Evolutionary conservation across 1,140 invertebrate species (phyloP), one percentile per base, ranked within the genome.

Genomic region (Hycleus cichorii): DNA sequence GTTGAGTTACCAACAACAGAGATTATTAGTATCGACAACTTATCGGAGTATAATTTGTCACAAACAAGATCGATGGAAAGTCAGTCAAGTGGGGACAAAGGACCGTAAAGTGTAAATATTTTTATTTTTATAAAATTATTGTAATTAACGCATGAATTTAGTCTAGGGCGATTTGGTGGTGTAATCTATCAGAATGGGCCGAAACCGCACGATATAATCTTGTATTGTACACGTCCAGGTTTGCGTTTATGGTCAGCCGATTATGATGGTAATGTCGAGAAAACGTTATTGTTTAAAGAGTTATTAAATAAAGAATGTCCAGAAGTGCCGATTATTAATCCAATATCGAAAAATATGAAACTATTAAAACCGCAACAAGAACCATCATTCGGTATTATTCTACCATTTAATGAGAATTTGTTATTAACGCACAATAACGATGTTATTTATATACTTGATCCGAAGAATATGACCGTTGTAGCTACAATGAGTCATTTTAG

Each of bases 241-340:
- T 74, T 89, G 45, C 76, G 91, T 43, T 76, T 94, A 52, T 95
- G 92, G 92, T 78, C 88, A 59, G 84, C 90, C 8, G 84, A 89
- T 74, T 75, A 79, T 51, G 69, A 76, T 57, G 91, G 91, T 5
- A 80, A 80, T 66, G 91, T 95, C n/a, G 71, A 81, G n/a, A 86
- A 90, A 76, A 94, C 91, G 1, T 75, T 91, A 27, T 81, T 93
- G 9, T 92, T 93, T 69, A 91, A 90, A 77, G 68, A 65, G 49
- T 49, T 62, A 24, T 26, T 62, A 10, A 58, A 45, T 26, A 66
- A 66, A 57, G 78, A 80, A 61, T 77, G 81, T 67, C 76, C 80
- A 49, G 80, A 86, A 66, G 84, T 86, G 27, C 80, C 82, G 59
- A 74, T 89, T 6, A 73, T 89, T 25, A 88, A 89, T 75, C 87